Conservation (phyloP, 2,888 invertebrate species). For the Thysanoteuthis rhombus region DNA sequence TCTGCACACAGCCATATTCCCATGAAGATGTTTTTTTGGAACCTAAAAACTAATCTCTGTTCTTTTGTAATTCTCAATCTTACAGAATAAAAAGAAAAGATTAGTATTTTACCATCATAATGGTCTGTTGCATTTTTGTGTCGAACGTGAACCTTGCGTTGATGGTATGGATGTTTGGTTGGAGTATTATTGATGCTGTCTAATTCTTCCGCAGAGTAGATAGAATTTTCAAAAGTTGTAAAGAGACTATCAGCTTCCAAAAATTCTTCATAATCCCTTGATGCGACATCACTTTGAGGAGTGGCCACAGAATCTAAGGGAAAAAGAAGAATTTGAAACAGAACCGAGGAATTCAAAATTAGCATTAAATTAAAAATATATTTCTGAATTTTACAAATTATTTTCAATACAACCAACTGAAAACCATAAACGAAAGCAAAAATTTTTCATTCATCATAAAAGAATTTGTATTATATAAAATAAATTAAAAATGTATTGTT, state of each 20-base stretch:
- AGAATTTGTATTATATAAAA: too few relatives aligned
- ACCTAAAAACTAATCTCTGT: too few relatives aligned
- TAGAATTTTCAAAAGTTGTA: slow-evolving; percentile 16
- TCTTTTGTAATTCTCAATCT: too few relatives aligned
- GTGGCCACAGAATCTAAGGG: not conserved
- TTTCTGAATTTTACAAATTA: too few relatives aligned
- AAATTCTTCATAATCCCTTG: not conserved
- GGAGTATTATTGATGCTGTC: not conserved
- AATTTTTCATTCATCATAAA: too few relatives aligned
- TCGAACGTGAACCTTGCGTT: not conserved
- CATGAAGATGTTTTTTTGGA: too few relatives aligned
- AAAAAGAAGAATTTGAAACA: not conserved
- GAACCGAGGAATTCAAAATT: too few relatives aligned
- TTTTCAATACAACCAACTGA: too few relatives aligned
- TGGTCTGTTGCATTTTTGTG: not conserved
- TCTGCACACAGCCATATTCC: too few relatives aligned
- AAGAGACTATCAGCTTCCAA: not conserved
- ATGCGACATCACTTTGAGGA: not conserved
- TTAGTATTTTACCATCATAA: not conserved
- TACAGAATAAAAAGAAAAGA: not conserved
- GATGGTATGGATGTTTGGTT: not conserved
- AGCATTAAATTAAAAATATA: too few relatives aligned
- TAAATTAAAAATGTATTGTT: too few relatives aligned
- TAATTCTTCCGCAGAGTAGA: not conserved
- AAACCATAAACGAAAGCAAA: too few relatives aligned